Percentiles rank a stretch among this genome's conserved stretches.
Evolutionary conservation across 2,113 vertebrate species (phyloP).

Genomic region (Protobothrops flavoviridis): DNA sequence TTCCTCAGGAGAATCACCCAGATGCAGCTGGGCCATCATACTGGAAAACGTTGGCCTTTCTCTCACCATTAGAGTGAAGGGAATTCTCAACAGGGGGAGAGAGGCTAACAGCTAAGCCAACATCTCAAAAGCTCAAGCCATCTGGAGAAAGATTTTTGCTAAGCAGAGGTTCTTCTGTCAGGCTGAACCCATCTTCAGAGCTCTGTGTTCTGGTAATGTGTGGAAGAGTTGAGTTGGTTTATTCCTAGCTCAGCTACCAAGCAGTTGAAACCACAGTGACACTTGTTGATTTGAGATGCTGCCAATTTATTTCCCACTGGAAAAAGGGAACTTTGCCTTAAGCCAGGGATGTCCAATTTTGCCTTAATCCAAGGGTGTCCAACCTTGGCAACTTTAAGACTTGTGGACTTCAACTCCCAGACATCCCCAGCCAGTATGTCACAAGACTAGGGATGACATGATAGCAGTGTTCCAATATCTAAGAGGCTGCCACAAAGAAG

Average conservation of each 20-base stretch:
- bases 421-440: too few species aligned
- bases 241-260: background rate
- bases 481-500: too few species aligned
- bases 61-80: constrained; percentile 9
- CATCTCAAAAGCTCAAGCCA: background rate
- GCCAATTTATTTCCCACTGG: background rate
- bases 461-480: too few species aligned
- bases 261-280: background rate
- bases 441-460: background rate
- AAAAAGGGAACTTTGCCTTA: background rate
- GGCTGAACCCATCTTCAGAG: background rate
- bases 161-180: background rate
- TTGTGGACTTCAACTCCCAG: background rate
- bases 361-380: background rate
- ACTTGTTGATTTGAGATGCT: background rate
- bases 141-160: background rate
- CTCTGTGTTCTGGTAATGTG: background rate
- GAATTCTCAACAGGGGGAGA: constrained; percentile 1
- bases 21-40: constrained; percentile 22
- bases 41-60: constrained; percentile 6
- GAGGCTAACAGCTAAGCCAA: background rate
- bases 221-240: background rate
- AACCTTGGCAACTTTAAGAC: background rate
- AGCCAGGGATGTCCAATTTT: background rate
- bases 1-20: background rate